phyloP scores from a whole-genome alignment of 2,888 invertebrate genomes.

The Helobdella robusta region DNA sequence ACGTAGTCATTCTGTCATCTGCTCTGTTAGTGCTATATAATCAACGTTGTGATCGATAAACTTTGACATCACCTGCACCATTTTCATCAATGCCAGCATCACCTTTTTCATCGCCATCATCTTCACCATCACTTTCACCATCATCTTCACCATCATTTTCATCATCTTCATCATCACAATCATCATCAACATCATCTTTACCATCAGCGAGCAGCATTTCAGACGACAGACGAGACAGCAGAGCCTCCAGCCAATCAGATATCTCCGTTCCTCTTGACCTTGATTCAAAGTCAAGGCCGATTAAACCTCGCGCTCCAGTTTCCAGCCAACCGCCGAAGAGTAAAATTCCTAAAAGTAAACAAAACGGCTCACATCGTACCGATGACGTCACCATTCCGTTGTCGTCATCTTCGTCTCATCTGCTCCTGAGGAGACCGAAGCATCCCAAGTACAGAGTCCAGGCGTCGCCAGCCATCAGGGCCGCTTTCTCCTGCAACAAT shows the following conservation, averaged over 20 bases:
- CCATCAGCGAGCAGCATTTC: constrained; percentile 8
- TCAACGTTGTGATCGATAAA: too few relatives aligned
- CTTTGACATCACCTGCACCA: too few relatives aligned
- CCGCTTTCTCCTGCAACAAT: constrained; percentile 12
- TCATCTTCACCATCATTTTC: too few relatives aligned
- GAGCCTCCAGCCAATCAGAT: not conserved
- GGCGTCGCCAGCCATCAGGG: constrained; percentile 23
- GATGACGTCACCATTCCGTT: not conserved
- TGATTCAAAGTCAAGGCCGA: not conserved
- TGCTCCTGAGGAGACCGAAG: not conserved
- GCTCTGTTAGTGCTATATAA: too few relatives aligned
- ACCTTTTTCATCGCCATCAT: too few relatives aligned
- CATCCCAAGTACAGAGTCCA: constrained; percentile 13
- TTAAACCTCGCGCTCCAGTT: not conserved
- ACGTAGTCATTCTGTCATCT: too few relatives aligned
- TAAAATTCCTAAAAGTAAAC: not conserved
- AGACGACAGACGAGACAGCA: constrained; percentile 5
- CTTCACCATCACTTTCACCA: too few relatives aligned
- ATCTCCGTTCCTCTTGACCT: not conserved
- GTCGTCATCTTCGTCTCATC: too few relatives aligned
- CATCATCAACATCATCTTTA: too few relatives aligned
- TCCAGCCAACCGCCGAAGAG: not conserved
- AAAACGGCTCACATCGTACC: not conserved
- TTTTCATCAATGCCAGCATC: too few relatives aligned
- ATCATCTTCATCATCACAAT: too few relatives aligned